Conservation (phyloP, 35 echinoderm and acorn worm genomes). For the Ophioderma brevispina region DNA sequence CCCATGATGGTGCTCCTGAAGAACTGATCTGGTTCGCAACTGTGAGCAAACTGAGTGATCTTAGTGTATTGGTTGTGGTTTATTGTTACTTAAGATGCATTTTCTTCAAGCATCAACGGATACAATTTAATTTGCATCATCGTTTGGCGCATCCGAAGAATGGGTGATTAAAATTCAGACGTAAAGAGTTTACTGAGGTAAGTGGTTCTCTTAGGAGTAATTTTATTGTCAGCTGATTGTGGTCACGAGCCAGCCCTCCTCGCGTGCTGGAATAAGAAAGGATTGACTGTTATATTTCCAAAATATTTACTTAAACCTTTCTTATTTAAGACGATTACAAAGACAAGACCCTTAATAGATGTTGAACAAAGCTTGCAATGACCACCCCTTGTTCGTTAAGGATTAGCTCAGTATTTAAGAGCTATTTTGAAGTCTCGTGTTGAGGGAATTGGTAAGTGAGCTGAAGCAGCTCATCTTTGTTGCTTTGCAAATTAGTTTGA, state of each 20-base stretch:
- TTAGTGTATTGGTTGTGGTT: too few relatives aligned
- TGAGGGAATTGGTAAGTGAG: neutral
- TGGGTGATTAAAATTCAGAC: neutral
- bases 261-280: neutral
- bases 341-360: neutral
- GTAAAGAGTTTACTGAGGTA: neutral
- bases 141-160: neutral
- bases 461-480: neutral
- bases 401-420: neutral
- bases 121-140: neutral
- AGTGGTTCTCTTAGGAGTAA: neutral
- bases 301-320: conserved; percentile 7
- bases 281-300: neutral
- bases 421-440: neutral
- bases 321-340: neutral
- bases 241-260: neutral
- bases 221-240: neutral
- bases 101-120: neutral
- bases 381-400: neutral
- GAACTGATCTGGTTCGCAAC: neutral
- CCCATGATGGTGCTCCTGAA: neutral
- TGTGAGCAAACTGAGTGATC: too few relatives aligned
- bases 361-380: neutral
- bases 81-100: neutral
- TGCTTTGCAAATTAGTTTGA: neutral